A percentile compares a stretch with the other conserved stretches of the same genome.
These are phyloP conservation scores for Ornithorhynchus anatinus DNA, from an alignment of 2,113 vertebrate genomes.

Conservation along the genomic window DNA sequence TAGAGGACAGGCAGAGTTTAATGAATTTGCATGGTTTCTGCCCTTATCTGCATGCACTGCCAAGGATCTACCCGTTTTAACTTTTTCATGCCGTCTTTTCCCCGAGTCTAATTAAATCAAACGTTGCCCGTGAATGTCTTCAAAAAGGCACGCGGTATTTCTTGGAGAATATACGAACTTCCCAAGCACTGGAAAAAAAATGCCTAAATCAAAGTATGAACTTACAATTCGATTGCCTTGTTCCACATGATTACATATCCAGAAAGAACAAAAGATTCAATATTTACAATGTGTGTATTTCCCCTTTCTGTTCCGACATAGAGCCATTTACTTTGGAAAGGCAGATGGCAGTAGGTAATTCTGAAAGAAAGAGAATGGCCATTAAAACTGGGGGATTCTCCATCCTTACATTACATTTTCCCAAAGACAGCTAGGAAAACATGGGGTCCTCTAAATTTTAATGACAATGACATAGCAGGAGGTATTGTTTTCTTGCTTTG, in stretches of 20 bases:
- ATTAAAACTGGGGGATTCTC: constrained; percentile 48
- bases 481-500: not conserved
- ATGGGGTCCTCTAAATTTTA: not conserved
- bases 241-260: constrained; percentile 99
- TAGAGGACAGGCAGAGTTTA: too few relatives aligned
- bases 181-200: not conserved
- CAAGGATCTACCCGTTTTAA: not conserved
- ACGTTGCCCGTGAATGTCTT: not conserved
- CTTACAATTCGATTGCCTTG: constrained; percentile 99
- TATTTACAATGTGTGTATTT: constrained; percentile 98
- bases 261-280: constrained; percentile 96
- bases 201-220: constrained; percentile 41
- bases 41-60: too few relatives aligned
- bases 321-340: constrained; percentile 99
- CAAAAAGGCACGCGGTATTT: constrained; percentile 1
- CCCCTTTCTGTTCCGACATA: constrained; percentile 97
- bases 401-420: constrained; percentile 21
- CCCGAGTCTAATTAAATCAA: constrained; percentile 8
- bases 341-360: constrained; percentile 97
- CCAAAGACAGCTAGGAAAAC: not conserved
- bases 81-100: constrained; percentile 2
- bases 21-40: too few relatives aligned
- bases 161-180: not conserved
- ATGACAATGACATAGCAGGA: not conserved
- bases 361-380: constrained; percentile 71